Base-by-base conservation (phyloP, 2,888 invertebrate genomes). In the Aromia moschata region DNA sequence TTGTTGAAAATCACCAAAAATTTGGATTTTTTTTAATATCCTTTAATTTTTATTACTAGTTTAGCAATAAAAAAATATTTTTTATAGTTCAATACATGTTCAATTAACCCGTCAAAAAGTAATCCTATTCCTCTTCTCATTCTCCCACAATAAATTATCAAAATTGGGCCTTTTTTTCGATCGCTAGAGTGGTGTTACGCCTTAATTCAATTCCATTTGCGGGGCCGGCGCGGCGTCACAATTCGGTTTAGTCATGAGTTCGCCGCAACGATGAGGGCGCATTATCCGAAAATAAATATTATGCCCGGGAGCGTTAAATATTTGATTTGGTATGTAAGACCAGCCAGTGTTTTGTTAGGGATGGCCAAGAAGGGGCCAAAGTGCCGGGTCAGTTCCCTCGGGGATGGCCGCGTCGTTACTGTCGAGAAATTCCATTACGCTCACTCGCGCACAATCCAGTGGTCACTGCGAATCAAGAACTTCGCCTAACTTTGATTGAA, bases 401-500 rank as follows among this genome's bases (percentile, higher is more conserved):
- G 76, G 73, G 75, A 74, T 62, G 53, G 55, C 52, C 62, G 69
- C 69, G 72, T 70, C 72, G 73, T 74, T 72, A 72, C 77, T 72
- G 69, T 69, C 72, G 68, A 72, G 71, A 76, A 76, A 77, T 78
- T 77, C 77, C 77, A 78, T 78, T 77, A 77, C 73, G 70, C 70
- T 68, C 56, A 59, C 70, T 64, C 70, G 71, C 72, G 72, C 69
- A 71, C 76, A 74, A 76, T 74, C 74, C 70, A 71, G 69, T 70
- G 75, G 73, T 76, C 75, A 74, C 71, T 72, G 64, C 73, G 56
- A 65, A 73, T 73, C 74, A 73, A 70, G 70, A 73, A 73, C 71
- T 74, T 73, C 70, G 64, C 65, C 70, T 65, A 76, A 76, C 75
- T 76, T 75, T 74, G 75, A 75, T 75, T 74, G 74, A 74, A 75